These are phyloP conservation scores for Rattus rattus DNA, from an alignment of 2,113 vertebrate species.

Conservation along the genomic window DNA sequence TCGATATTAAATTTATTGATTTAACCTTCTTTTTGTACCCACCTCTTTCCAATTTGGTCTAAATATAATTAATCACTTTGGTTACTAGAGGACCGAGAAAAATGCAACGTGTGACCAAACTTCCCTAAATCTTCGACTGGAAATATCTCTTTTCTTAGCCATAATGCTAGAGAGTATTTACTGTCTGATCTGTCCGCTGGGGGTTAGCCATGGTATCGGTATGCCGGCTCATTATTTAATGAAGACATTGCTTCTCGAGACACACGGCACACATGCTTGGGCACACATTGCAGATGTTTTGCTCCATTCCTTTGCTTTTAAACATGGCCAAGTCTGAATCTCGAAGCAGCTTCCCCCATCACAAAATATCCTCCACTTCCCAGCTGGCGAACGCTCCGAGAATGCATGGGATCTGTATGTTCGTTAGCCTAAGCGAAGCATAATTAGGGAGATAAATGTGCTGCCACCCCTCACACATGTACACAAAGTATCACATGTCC, in stretches of 20 bases:
- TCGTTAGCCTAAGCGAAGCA: constrained; percentile 53
- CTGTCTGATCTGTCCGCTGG: background rate
- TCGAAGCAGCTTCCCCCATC: background rate
- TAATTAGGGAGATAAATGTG: constrained; percentile 46
- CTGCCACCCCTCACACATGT: constrained; percentile 7
- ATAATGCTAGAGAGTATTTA: background rate
- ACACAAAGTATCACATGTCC: background rate
- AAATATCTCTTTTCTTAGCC: constrained; percentile 4
- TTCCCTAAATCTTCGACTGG: background rate
- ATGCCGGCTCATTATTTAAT: background rate
- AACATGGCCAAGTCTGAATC: constrained; percentile 22
- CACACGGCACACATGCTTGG: background rate
- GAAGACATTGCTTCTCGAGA: background rate
- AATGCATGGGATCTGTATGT: constrained; percentile 31
- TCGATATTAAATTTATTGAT: background rate
- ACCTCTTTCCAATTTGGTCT: background rate
- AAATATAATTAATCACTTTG: constrained; percentile 28
- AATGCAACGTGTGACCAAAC: background rate
- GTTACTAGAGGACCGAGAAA: background rate
- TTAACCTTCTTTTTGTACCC: background rate
- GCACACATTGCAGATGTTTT: background rate
- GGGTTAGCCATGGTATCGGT: background rate
- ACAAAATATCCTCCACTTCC: constrained; percentile 13
- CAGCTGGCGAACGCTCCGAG: constrained; percentile 20
- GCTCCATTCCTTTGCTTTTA: constrained; percentile 17